Evolutionary conservation across 2,113 vertebrate genomes (phyloP), one percentile per base, ranked within the genome.

Genomic region (Ciconia maguari): DNA sequence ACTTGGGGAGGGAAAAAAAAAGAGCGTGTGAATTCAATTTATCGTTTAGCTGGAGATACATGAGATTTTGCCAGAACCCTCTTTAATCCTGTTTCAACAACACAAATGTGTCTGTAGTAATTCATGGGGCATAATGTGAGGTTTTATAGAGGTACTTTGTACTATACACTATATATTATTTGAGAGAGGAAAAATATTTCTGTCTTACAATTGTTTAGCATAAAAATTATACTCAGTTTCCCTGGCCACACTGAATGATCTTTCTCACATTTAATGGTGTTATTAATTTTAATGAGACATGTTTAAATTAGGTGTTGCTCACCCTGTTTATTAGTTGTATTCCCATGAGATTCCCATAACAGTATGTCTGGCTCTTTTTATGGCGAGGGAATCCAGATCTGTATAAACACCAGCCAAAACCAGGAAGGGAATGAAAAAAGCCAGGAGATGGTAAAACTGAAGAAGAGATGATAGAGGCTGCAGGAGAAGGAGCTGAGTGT

Each of bases 61-160:
- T 2, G 10, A 62, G 52, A 26, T 48, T 92, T 87, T 94, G 24
- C 44, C 25, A 57, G 86, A 41, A 76, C 16, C 3, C 1, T 71
- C 80, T 94, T 87, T 87, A 94, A 91, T 88, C 64, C 70, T 41
- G 27, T 83, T 89, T 85, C 70, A 91, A 90, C 41, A 91, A 78
- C n/a, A 70, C 34, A 95, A 96, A 89, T 0, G 1, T 34, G 46
- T 60, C 55, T 87, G 71, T 68, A 90, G 83, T 92, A 92, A 95
- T 95, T 96, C 89, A 83, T 70, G 57, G 21, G 11, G 19, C 82
- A 69, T 68, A 81, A 83, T 41, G n/a, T 81, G 82, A 85, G 42
- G 12, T 83, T 97, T 96, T 96, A 96, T 88, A 80, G 83, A 75
- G 74, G 36, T 42, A 87, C 30, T 84, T 95, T 80, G 61, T 91